phyloP scores from a whole-genome alignment of 2,797 vertebrate species.

The Neopelma chrysocephalum region DNA sequence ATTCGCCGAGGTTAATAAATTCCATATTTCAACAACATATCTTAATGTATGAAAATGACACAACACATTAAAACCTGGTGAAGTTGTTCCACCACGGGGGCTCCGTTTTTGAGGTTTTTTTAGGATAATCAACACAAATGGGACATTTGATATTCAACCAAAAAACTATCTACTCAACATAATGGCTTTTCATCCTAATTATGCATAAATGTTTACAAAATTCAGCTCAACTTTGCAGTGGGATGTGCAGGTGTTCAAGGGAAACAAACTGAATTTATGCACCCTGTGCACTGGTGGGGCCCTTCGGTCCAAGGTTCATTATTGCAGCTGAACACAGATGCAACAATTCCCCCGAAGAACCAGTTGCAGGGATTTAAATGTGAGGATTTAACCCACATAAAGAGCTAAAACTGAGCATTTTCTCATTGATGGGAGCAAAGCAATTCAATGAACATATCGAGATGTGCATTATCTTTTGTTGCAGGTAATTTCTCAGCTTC shows the following conservation, averaged over 20 bases:
- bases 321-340: background rate
- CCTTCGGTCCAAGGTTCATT: background rate
- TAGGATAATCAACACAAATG: background rate
- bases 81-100: background rate
- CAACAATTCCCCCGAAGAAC: background rate
- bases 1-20: background rate
- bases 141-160: background rate
- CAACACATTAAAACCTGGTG: background rate
- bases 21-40: background rate
- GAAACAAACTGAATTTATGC: background rate
- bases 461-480: background rate
- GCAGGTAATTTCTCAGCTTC: background rate
- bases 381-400: background rate
- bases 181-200: background rate
- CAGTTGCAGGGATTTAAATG: background rate
- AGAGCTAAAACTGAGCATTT: background rate
- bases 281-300: background rate
- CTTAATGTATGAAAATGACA: background rate
- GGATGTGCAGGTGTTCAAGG: background rate
- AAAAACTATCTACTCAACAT: background rate
- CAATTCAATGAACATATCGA: background rate
- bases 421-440: background rate
- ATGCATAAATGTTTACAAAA: background rate
- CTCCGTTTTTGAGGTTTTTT: background rate
- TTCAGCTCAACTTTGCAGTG: background rate